Percentiles rank a stretch among this genome's conserved stretches.
phyloP scores from a whole-genome alignment of 2,888 invertebrate genomes.

The Torymus aiolomorphi region DNA sequence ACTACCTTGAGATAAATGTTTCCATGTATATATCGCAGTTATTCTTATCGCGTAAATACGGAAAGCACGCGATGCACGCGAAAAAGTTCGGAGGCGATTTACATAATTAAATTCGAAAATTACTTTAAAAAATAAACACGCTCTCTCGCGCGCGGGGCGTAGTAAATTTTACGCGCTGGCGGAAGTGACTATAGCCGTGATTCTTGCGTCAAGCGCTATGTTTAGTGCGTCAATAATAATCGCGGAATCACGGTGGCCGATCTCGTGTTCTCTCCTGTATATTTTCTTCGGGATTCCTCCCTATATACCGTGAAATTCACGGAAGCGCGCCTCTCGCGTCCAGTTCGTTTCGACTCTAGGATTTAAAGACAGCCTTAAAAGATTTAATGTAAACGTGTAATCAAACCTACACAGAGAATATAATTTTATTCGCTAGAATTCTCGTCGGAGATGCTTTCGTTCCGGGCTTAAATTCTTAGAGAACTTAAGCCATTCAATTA shows the following conservation, averaged over 20 bases:
- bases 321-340: slow-evolving; percentile 36
- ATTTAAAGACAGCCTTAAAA: slow-evolving; percentile 41
- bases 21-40: neutral
- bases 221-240: slow-evolving; percentile 62
- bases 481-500: no score
- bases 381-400: slow-evolving; percentile 43
- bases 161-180: slow-evolving; percentile 26
- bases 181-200: slow-evolving; percentile 31
- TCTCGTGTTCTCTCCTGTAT: slow-evolving; percentile 57
- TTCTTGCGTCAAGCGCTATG: slow-evolving; percentile 52
- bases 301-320: slow-evolving; percentile 36
- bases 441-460: neutral
- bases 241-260: slow-evolving; percentile 55
- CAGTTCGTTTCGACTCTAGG: slow-evolving; percentile 14
- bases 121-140: slow-evolving; percentile 17
- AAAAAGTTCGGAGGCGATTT: neutral
- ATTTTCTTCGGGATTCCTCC: slow-evolving; percentile 59
- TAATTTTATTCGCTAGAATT: slow-evolving; percentile 20
- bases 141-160: neutral
- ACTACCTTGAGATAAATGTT: no score
- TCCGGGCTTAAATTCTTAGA: no score
- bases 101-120: slow-evolving; percentile 17
- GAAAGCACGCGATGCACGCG: neutral
- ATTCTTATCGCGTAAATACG: neutral
- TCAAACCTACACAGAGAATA: slow-evolving; percentile 27